Conservation (phyloP, 2,113 vertebrate genomes). For the Perca fluviatilis region DNA sequence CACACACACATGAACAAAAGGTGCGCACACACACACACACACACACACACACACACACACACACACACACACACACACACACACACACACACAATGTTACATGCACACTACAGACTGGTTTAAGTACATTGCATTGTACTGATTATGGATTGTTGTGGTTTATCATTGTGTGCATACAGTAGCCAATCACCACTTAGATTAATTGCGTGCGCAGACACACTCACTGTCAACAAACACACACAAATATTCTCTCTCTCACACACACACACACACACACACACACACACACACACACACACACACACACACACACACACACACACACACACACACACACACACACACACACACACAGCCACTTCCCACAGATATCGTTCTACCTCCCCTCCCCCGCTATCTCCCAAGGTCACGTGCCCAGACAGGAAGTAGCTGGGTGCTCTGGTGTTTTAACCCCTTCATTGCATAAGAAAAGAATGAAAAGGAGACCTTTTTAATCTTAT, state of each 20-base stretch:
- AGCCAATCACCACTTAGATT: conserved; percentile 59
- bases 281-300: background rate
- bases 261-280: too few species aligned
- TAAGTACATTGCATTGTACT: conserved; percentile 54
- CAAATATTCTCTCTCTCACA: background rate
- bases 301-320: background rate
- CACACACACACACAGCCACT: background rate
- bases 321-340: background rate
- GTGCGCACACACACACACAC: background rate
- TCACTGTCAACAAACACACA: background rate
- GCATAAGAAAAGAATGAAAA: background rate
- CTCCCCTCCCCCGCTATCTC: conserved; percentile 40
- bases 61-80: conserved; percentile 24
- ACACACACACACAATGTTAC: background rate
- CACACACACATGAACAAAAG: background rate
- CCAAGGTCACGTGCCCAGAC: conserved; percentile 52
- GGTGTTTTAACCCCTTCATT: conserved; percentile 35
- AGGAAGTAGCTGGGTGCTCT: conserved; percentile 54
- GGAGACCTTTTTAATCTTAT: background rate
- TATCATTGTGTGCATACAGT: conserved; percentile 31
- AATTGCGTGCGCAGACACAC: conserved; percentile 37
- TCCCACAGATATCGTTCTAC: conserved; percentile 33
- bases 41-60: conserved; percentile 2
- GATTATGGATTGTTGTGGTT: conserved; percentile 44
- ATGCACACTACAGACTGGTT: conserved; percentile 12